Percentiles rank a stretch among this genome's conserved stretches.
These are phyloP conservation scores for Lasioglossum malachurum DNA, from an alignment of 2,888 invertebrate species.

Conservation along the genomic window DNA sequence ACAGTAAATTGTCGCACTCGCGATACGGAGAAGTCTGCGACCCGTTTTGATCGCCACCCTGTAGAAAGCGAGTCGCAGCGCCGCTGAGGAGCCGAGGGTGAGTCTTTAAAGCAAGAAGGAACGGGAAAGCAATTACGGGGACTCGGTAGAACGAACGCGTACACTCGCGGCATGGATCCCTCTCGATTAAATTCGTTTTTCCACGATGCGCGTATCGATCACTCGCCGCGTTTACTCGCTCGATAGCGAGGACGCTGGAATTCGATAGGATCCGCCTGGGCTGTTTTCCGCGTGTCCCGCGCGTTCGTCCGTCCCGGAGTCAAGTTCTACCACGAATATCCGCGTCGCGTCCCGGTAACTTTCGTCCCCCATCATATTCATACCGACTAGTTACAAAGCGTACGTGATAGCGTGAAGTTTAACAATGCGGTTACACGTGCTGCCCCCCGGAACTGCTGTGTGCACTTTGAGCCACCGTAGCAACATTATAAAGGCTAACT, in stretches of 20 bases:
- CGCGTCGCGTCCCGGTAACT: constrained; percentile 40
- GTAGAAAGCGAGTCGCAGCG: constrained; percentile 18
- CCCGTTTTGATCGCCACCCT: neutral
- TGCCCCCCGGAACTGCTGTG: constrained; percentile 34
- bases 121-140: constrained; percentile 52
- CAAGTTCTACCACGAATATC: constrained; percentile 44
- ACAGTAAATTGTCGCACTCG: too few species aligned
- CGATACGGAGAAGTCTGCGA: too few species aligned
- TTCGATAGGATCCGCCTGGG: neutral
- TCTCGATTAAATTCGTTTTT: constrained; percentile 40
- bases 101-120: constrained; percentile 46
- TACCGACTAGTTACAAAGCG: constrained; percentile 30
- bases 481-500: constrained; percentile 48
- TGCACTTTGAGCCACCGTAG: constrained; percentile 45
- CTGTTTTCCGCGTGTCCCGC: neutral
- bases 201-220: constrained; percentile 5
- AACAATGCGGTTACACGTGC: constrained; percentile 64
- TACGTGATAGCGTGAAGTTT: constrained; percentile 55
- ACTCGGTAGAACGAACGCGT: constrained; percentile 25
- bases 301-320: neutral
- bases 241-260: neutral
- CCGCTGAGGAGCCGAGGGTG: constrained; percentile 52
- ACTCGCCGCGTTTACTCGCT: neutral
- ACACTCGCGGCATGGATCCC: constrained; percentile 23
- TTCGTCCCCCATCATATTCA: constrained; percentile 36